Conservation (phyloP, 2,888 invertebrate species). For the Neoitamus cyanurus region DNA sequence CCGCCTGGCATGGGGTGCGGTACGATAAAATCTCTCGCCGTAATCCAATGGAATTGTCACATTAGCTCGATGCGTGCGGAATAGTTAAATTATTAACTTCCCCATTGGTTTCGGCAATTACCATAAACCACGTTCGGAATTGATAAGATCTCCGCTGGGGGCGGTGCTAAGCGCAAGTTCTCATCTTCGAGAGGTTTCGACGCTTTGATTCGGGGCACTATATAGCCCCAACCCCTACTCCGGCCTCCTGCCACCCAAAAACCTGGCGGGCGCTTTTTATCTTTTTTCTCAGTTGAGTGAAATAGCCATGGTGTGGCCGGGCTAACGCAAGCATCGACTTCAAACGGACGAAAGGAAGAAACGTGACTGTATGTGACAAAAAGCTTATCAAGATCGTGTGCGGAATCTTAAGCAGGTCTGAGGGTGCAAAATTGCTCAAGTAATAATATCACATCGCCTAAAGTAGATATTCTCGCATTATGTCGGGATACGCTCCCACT, state of each 20-base stretch:
- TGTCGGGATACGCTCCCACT: conserved; percentile 25
- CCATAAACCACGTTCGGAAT: conserved; percentile 40
- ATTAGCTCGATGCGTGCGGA: conserved; percentile 26
- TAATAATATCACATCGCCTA: conserved; percentile 45
- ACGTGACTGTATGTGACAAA: conserved; percentile 46
- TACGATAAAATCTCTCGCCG: not conserved
- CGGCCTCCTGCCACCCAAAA: not conserved
- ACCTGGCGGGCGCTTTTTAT: conserved; percentile 25
- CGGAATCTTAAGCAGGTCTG: conserved; percentile 30
- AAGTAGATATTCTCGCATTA: conserved; percentile 45
- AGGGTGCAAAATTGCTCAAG: conserved; percentile 45
- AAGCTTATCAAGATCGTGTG: conserved; percentile 44
- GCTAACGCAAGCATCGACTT: conserved; percentile 15
- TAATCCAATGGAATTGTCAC: conserved; percentile 20
- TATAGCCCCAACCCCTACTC: not conserved
- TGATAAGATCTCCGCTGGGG: conserved; percentile 18
- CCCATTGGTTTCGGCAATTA: conserved; percentile 30
- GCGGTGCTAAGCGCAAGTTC: not conserved
- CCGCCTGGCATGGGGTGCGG: not conserved
- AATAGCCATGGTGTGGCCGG: conserved; percentile 21
- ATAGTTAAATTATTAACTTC: conserved; percentile 36
- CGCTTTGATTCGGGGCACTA: not conserved
- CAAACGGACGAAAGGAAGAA: conserved; percentile 43
- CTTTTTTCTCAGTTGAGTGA: conserved; percentile 36
- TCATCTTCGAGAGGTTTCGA: not conserved